phyloP scores from a whole-genome alignment of 2,888 invertebrate genomes.

The Gibbula magus region DNA sequence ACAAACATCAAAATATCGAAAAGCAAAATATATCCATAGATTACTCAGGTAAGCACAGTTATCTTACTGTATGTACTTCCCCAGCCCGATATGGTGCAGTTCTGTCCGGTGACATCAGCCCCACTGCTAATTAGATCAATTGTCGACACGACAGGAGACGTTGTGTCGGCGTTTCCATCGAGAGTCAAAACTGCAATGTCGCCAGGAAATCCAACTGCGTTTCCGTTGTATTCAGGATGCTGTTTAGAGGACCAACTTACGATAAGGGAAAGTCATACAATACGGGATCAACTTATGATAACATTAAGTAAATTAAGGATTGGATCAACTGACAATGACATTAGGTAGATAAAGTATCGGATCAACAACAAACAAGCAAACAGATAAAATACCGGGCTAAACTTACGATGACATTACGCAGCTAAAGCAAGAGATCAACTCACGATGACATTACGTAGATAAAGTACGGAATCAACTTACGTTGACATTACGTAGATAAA shows the following conservation, averaged over 20 bases:
- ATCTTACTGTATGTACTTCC: not conserved
- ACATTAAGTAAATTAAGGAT: not conserved
- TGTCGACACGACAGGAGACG: not conserved
- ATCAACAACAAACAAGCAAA: not conserved
- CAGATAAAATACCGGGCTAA: not conserved
- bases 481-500: not conserved
- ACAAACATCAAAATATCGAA: too few relatives aligned
- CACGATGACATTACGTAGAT: not conserved
- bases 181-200: not conserved
- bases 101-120: not conserved
- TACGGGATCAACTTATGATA: too few relatives aligned
- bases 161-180: not conserved
- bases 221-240: not conserved
- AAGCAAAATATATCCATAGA: too few relatives aligned
- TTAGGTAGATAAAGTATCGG: not conserved
- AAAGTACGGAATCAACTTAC: not conserved
- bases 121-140: not conserved
- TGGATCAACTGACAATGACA: not conserved
- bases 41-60: too few relatives aligned
- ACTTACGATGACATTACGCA: not conserved
- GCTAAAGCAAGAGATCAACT: not conserved
- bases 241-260: not conserved
- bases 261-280: too few relatives aligned
- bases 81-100: not conserved
- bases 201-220: not conserved